Percentiles rank a stretch among this genome's conserved stretches.
phyloP scores from a whole-genome alignment of 1,140 invertebrate species.

The Maniola jurtina region DNA sequence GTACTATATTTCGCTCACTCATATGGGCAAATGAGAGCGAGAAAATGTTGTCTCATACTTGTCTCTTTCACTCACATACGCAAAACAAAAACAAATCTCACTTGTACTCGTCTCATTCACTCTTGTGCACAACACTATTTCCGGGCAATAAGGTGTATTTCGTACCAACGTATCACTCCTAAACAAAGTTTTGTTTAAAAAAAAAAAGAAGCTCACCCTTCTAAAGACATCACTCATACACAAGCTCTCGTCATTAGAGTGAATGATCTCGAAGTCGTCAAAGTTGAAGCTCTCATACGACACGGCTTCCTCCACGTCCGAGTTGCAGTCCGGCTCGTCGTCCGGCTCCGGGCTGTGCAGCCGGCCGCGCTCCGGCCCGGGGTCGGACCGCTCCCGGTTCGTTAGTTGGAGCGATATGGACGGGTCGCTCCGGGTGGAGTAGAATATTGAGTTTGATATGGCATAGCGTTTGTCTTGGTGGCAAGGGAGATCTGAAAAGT shows the following conservation, averaged over 20 bases:
- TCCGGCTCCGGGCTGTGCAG: background rate
- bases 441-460: conserved; percentile 56
- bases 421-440: conserved; percentile 38
- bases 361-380: background rate
- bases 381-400: background rate
- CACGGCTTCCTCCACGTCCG: conserved; percentile 56
- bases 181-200: background rate
- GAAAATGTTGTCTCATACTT: background rate
- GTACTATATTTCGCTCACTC: too few species aligned
- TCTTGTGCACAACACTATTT: too few species aligned
- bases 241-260: conserved; percentile 46
- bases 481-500: conserved; percentile 60
- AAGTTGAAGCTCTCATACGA: conserved; percentile 56
- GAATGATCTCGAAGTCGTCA: conserved; percentile 66
- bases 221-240: conserved; percentile 24
- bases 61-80: too few species aligned
- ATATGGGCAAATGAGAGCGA: too few species aligned
- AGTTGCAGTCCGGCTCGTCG: conserved; percentile 18
- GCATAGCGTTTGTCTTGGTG: conserved; percentile 58
- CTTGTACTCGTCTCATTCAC: too few species aligned
- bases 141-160: too few species aligned
- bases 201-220: conserved; percentile 25
- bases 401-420: conserved; percentile 20
- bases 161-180: too few species aligned
- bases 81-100: too few species aligned